phyloP scores from a whole-genome alignment of 1,140 invertebrate species.

The Agrilus planipennis region DNA sequence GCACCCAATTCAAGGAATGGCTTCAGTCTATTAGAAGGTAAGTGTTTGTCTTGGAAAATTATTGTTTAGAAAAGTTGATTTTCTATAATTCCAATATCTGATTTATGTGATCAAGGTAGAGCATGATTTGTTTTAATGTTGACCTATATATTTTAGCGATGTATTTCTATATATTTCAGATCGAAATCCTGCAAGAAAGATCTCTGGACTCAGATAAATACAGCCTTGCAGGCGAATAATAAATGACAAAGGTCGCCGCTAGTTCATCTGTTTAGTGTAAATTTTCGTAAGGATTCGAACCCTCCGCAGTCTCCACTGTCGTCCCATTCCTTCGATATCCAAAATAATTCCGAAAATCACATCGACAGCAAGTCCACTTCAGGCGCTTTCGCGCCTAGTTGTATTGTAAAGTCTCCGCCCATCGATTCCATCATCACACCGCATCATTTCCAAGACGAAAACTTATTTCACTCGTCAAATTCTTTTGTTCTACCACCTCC shows the following conservation, averaged over 20 bases:
- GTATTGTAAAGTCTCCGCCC: too few relatives aligned
- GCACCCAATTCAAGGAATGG: conserved; percentile 91
- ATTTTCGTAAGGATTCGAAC: conserved; percentile 15
- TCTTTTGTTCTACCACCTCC: too few relatives aligned
- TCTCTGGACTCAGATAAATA: conserved; percentile 84
- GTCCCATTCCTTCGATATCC: neutral
- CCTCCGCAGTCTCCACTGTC: neutral
- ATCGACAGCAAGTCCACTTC: too few relatives aligned
- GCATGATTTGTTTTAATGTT: too few relatives aligned
- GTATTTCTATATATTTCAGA: too few relatives aligned
- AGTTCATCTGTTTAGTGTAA: conserved; percentile 26
- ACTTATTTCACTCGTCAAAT: too few relatives aligned
- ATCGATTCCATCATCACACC: too few relatives aligned
- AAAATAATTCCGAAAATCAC: too few relatives aligned
- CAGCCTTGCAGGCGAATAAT: conserved; percentile 65
- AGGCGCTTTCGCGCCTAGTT: neutral
- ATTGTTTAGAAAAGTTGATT: conserved; percentile 1
- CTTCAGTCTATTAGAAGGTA: conserved; percentile 82
- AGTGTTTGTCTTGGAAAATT: conserved; percentile 8
- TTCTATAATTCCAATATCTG: too few relatives aligned
- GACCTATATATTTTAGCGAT: too few relatives aligned
- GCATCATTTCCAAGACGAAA: too few relatives aligned
- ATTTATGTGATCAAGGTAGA: too few relatives aligned
- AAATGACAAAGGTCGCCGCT: conserved; percentile 72
- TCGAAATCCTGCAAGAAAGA: conserved; percentile 98